phyloP scores from a whole-genome alignment of 1,140 invertebrate genomes.

The Druon quercuslanigerum region DNA sequence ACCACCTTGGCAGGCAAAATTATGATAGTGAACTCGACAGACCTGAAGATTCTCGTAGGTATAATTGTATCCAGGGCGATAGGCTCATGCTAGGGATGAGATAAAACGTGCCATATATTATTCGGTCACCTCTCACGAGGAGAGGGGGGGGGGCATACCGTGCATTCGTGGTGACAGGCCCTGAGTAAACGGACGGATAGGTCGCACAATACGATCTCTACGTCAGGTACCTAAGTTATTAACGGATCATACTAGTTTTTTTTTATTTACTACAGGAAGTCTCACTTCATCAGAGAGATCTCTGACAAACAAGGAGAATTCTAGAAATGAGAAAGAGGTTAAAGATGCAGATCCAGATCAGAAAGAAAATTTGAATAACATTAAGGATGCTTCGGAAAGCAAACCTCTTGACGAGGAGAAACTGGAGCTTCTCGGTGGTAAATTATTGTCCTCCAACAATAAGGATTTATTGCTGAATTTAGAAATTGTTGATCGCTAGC shows the following conservation, averaged over 20 bases:
- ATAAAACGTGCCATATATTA: neutral
- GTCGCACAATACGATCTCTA: neutral
- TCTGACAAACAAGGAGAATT: neutral
- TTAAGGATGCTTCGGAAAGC: neutral
- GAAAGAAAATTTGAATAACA: too few relatives aligned
- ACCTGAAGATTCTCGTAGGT: neutral
- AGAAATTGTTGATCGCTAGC: conserved; percentile 16
- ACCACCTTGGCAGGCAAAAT: neutral
- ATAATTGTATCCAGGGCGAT: neutral
- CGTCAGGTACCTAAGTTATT: neutral
- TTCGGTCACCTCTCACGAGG: neutral
- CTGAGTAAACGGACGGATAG: neutral
- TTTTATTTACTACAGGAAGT: neutral
- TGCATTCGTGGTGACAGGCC: neutral
- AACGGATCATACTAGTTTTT: neutral
- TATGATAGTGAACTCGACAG: neutral
- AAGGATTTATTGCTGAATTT: conserved; percentile 13
- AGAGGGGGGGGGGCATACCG: neutral
- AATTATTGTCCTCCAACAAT: neutral
- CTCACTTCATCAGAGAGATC: neutral
- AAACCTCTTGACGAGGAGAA: neutral
- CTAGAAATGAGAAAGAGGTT: too few relatives aligned
- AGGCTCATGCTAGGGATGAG: neutral
- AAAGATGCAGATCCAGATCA: too few relatives aligned
- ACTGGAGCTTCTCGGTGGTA: too few relatives aligned